phyloP scores from a whole-genome alignment of 2,113 vertebrate genomes.

The Rhea americana region DNA sequence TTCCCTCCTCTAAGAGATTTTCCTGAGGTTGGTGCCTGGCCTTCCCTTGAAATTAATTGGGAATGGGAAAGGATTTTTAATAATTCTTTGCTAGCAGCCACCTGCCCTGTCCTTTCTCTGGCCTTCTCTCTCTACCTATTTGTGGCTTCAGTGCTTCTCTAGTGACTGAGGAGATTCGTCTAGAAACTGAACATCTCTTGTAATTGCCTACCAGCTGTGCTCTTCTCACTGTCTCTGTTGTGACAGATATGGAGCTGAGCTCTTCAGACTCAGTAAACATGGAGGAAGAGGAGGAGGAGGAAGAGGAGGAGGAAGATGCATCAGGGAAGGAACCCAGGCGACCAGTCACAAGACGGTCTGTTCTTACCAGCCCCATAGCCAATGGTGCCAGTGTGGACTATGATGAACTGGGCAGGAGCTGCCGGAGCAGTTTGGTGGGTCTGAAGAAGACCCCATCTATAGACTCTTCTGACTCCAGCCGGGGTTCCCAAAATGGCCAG shows the following conservation, averaged over 20 bases:
- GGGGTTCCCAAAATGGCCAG: slow-evolving; percentile 79
- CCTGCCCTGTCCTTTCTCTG: fast-evolving
- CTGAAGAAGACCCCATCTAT: slow-evolving; percentile 78
- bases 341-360: slow-evolving; percentile 66
- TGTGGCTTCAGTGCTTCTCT: background rate
- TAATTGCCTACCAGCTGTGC: background rate
- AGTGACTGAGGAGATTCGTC: background rate
- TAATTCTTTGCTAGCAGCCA: background rate
- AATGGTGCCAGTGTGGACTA: slow-evolving; percentile 79
- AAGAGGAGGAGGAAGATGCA: slow-evolving; percentile 65
- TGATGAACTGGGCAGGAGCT: slow-evolving; percentile 75
- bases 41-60: background rate
- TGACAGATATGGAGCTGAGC: slow-evolving; percentile 81
- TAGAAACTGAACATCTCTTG: background rate
- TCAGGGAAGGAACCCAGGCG: slow-evolving; percentile 73
- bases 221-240: background rate
- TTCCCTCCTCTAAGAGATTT: background rate
- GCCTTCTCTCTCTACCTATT: fast-evolving
- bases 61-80: background rate
- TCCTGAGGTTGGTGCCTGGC: fast-evolving
- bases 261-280: slow-evolving; percentile 73
- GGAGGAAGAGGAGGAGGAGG: slow-evolving; percentile 71
- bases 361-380: slow-evolving; percentile 79
- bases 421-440: slow-evolving; percentile 70
- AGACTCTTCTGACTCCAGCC: slow-evolving; percentile 76